Percentiles rank a stretch among this genome's conserved stretches.
Conservation (phyloP, 2,888 invertebrate species). For the Eudemis profundana region DNA sequence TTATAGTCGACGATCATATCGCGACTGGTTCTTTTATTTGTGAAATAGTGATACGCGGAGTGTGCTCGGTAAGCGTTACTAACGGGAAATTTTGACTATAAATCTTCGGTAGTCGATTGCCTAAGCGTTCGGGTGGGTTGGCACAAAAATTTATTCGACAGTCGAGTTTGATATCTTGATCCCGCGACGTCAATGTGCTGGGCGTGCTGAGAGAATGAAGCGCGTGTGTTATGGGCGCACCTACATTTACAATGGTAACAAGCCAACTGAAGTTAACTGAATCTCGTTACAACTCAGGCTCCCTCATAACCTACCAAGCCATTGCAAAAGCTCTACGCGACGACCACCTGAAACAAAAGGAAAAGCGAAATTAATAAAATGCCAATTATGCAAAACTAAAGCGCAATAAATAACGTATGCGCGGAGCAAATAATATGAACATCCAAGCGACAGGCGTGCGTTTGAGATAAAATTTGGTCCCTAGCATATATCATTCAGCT, state of each 20-base stretch:
- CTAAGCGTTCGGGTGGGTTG: slow-evolving; percentile 83
- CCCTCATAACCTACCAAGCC: slow-evolving; percentile 74
- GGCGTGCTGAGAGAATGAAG: slow-evolving; percentile 57
- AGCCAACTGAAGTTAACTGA: slow-evolving; percentile 20
- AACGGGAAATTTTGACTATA: slow-evolving; percentile 85
- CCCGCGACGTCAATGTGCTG: slow-evolving; percentile 65
- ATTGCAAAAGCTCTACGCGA: slow-evolving; percentile 70
- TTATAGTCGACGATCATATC: slow-evolving; percentile 84
- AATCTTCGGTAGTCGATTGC: slow-evolving; percentile 83
- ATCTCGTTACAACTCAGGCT: slow-evolving; percentile 30
- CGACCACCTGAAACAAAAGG: slow-evolving; percentile 85
- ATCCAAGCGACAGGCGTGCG: slow-evolving; percentile 52
- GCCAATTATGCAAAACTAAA: slow-evolving; percentile 76
- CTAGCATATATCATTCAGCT: slow-evolving; percentile 41
- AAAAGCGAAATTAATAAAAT: slow-evolving; percentile 85
- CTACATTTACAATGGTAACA: slow-evolving; percentile 27
- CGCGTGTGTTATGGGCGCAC: slow-evolving; percentile 46
- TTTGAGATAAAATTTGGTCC: slow-evolving; percentile 46
- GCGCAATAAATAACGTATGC: slow-evolving; percentile 56
- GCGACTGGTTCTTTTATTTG: slow-evolving; percentile 85
- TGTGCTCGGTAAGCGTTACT: slow-evolving; percentile 84
- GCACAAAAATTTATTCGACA: slow-evolving; percentile 80
- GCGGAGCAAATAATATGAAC: slow-evolving; percentile 44
- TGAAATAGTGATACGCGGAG: slow-evolving; percentile 84
- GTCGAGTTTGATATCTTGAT: slow-evolving; percentile 81